Evolutionary conservation across 2,888 invertebrate species (phyloP).

Genomic region (Philonicus albiceps): DNA sequence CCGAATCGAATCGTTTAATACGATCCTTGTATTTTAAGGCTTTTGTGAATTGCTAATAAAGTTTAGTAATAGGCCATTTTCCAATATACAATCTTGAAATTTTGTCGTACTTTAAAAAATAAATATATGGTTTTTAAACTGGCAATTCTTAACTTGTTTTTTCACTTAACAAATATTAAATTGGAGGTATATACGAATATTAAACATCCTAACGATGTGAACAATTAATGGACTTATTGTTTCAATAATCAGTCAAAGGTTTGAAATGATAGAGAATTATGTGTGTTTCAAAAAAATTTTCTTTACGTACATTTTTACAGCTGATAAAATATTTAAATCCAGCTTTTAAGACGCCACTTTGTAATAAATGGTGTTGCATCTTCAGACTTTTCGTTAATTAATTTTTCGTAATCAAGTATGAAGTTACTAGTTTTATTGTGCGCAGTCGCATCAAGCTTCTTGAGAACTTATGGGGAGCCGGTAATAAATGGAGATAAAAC

Average conservation of each 20-base stretch:
- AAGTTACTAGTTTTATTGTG: neutral
- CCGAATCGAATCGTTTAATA: too few relatives aligned
- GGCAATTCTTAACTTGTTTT: too few relatives aligned
- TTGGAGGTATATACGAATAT: too few relatives aligned
- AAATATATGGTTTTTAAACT: too few relatives aligned
- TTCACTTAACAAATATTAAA: too few relatives aligned
- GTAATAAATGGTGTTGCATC: neutral
- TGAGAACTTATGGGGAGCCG: neutral
- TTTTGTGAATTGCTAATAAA: too few relatives aligned
- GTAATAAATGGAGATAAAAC: neutral
- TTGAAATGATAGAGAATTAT: neutral
- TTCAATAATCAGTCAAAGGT: neutral
- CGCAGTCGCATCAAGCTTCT: neutral
- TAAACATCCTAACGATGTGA: too few relatives aligned
- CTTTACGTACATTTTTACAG: neutral
- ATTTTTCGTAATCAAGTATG: neutral
- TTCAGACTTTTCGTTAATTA: neutral
- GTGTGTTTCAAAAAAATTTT: neutral
- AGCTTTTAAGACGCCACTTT: neutral
- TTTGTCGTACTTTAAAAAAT: too few relatives aligned
- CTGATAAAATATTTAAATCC: neutral
- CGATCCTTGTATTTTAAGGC: too few relatives aligned
- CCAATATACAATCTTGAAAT: too few relatives aligned
- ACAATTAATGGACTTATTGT: too few relatives aligned
- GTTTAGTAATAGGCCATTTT: too few relatives aligned